Evolutionary conservation across 37 sponge, comb jelly and placozoan species (phyloP).

Genomic region (Theonella swinhoei): DNA sequence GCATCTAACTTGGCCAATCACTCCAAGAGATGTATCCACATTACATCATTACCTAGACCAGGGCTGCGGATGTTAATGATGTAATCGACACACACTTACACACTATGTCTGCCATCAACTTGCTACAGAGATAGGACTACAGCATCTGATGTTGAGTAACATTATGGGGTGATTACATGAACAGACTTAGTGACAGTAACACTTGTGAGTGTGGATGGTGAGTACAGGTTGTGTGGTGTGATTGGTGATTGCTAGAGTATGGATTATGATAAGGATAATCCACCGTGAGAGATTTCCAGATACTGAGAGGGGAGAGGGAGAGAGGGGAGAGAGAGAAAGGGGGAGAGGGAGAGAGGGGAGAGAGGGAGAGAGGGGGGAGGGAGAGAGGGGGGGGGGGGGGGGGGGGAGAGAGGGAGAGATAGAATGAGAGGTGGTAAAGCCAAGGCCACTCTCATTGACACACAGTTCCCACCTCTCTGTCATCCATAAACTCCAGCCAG

Average conservation of each 20-base stretch:
- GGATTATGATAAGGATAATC: background rate
- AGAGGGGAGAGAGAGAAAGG: background rate
- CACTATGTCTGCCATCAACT: no score
- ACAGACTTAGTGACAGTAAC: no score
- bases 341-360: background rate
- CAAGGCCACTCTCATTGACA: background rate
- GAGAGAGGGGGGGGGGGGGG: background rate
- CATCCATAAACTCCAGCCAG: conserved; percentile 94
- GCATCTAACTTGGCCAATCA: no score
- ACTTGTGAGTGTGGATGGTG: no score
- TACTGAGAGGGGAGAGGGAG: background rate
- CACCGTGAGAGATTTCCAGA: background rate
- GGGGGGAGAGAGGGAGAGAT: no score
- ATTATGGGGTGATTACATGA: no score
- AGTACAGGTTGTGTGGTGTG: background rate
- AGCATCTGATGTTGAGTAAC: no score
- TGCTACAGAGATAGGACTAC: no score
- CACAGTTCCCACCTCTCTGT: conserved; percentile 51
- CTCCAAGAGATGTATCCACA: no score
- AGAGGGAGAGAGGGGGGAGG: background rate
- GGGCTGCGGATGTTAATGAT: no score
- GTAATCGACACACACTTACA: no score
- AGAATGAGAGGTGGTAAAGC: background rate
- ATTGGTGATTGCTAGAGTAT: background rate
- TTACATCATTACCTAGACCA: no score